phyloP scores from a whole-genome alignment of 2,797 vertebrate genomes.

The Myoxocephalus aenaeus region DNA sequence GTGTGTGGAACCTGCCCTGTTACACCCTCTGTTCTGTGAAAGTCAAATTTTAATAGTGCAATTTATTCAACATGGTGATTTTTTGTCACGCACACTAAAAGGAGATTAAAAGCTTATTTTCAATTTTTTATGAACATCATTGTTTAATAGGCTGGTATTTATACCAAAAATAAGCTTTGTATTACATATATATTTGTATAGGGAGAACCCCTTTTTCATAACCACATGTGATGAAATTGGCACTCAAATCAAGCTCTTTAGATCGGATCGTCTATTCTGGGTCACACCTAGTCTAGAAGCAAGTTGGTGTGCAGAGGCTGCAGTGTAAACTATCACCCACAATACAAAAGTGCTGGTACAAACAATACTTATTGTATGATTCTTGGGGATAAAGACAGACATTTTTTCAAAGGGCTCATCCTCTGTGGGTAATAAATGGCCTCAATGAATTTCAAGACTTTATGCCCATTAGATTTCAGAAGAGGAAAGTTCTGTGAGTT shows the following conservation, averaged over 20 bases:
- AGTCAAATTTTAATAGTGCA: too few relatives aligned
- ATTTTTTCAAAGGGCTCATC: background rate
- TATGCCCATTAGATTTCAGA: background rate
- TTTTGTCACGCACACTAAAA: too few relatives aligned
- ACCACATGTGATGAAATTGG: background rate
- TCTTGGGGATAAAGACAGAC: too few relatives aligned
- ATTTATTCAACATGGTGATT: too few relatives aligned
- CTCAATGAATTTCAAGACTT: background rate
- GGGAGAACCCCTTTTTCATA: too few relatives aligned
- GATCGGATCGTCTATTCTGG: background rate
- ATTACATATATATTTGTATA: too few relatives aligned
- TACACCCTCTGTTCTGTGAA: constrained; percentile 28
- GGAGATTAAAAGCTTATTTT: too few relatives aligned
- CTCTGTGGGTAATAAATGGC: background rate
- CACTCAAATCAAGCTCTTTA: background rate
- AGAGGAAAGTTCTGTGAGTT: background rate
- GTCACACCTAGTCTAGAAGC: background rate
- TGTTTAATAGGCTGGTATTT: too few relatives aligned
- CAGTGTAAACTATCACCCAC: background rate
- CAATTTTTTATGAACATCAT: too few relatives aligned
- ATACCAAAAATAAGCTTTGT: too few relatives aligned
- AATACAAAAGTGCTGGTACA: background rate
- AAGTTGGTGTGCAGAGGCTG: background rate
- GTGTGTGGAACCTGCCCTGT: constrained; percentile 69
- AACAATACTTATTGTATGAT: background rate